Conservation (phyloP, 2,113 vertebrate species). For the Coryphaenoides rupestris region DNA sequence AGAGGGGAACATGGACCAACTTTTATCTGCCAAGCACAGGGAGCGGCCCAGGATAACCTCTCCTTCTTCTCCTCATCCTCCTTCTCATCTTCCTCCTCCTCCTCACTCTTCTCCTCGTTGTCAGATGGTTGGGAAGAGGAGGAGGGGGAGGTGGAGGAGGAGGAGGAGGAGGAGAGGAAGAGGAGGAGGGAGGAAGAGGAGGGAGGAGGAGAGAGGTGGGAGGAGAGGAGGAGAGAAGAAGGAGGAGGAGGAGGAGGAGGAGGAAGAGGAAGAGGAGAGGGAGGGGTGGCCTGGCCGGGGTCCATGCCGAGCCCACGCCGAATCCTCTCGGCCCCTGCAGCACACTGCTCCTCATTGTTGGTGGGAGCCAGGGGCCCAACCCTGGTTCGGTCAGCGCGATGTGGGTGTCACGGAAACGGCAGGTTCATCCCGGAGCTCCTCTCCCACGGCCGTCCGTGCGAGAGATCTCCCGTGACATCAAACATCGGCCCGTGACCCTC, state of each 20-base stretch:
- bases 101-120: slow-evolving; percentile 4
- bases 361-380: slow-evolving; percentile 17
- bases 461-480: no score
- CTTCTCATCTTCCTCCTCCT: slow-evolving; percentile 12
- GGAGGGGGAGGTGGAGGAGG: no score
- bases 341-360: slow-evolving; percentile 54
- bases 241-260: no score
- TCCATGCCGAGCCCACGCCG: slow-evolving; percentile 49
- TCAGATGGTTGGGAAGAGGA: slow-evolving; percentile 15
- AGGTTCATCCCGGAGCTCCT: neutral
- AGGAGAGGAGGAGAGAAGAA: no score
- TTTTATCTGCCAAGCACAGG: slow-evolving; percentile 45
- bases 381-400: neutral
- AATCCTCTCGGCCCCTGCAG: slow-evolving; percentile 17
- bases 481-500: no score
- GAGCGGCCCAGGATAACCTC: slow-evolving; percentile 58
- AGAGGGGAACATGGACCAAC: slow-evolving; percentile 35
- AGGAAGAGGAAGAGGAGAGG: no score
- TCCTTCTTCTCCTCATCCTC: no score
- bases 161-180: slow-evolving; percentile 24
- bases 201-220: no score
- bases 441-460: slow-evolving; percentile 1
- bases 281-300: slow-evolving; percentile 27
- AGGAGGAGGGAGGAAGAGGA: no score
- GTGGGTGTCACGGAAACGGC: slow-evolving; percentile 41